Evolutionary conservation across 2,113 vertebrate genomes (phyloP).

Genomic region (Myiopsitta monachus): DNA sequence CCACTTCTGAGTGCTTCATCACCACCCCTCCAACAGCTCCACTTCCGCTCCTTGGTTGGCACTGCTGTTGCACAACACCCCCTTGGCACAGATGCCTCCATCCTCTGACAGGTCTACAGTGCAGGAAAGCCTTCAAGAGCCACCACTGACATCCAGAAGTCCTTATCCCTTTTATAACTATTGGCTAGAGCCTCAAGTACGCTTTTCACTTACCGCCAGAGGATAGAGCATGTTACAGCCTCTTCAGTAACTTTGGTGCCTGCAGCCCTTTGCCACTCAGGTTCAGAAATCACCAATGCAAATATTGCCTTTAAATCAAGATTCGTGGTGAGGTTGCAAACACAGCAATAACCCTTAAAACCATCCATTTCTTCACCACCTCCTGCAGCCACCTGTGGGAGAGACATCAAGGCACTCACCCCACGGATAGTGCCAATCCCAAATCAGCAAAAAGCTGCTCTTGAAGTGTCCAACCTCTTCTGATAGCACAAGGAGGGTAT

Average conservation of each 20-base stretch:
- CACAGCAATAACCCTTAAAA: background rate
- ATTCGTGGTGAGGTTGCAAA: background rate
- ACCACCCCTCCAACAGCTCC: background rate
- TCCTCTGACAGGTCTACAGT: background rate
- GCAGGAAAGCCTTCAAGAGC: background rate
- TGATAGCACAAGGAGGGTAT: background rate
- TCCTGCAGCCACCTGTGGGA: fast-evolving
- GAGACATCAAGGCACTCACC: background rate
- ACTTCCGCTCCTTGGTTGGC: no score
- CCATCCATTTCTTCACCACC: background rate
- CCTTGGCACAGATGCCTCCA: background rate
- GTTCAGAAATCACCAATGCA: background rate
- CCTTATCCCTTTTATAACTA: background rate
- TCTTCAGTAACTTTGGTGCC: background rate
- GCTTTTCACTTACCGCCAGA: background rate
- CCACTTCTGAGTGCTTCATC: background rate
- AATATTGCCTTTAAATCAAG: background rate
- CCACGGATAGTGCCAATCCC: background rate
- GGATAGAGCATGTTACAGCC: background rate
- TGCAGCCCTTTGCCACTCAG: background rate
- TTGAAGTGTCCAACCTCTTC: background rate
- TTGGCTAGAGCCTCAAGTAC: background rate
- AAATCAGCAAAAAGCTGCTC: background rate
- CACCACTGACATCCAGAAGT: background rate
- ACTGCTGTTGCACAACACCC: background rate